Base-by-base conservation (phyloP, 2,113 vertebrate species). In the Phycodurus eques region DNA sequence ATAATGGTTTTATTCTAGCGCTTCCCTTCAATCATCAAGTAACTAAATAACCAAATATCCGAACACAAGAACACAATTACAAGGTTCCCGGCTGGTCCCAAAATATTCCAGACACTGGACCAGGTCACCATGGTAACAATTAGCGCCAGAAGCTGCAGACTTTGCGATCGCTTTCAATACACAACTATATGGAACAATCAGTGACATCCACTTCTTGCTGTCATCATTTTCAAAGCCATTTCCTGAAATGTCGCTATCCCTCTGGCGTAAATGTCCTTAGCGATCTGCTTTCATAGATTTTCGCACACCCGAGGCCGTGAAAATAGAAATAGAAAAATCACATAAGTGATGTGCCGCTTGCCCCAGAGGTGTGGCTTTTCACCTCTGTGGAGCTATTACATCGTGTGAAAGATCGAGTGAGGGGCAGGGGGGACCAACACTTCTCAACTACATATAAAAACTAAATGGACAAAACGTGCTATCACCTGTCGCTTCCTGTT, bases 181-280 rank as follows among this genome's bases (percentile, higher is more conserved):
- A 27, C 27, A 27, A 27, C 27, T 27, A 27, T 27, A 27, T 4
- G 47, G 13, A 49, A 49, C 4, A 5, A 5, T 17, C 9, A 46
- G 44, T 12, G 44, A 46, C 12, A 49, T 49, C 5, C 15, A 49
- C 47, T 49, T 49, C 4, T 15, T 49, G 47, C 47, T 49, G 60
- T 13, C 60, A 15, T 27, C 60, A 15, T 2, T 62, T 27, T 31
- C 7, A 35, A 62, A 62, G 5, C 60, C 71, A 78, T 68, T 85
- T 71, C 75, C 80, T 84, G 72, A 82, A 78, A 86, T 85, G 77
- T 73, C 77, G 42, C 62, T 65, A 71, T 81, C 80, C 70, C 63
- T 59, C 73, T 71, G 65, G 71, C 60, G 74, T 83, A 80, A 85
- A 82, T 77, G 65, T 80, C 76, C 65, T 49, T 49, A 71, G 35